These are phyloP conservation scores for Abscondita cerata DNA, from an alignment of 2,888 invertebrate genomes.

Conservation along the genomic window DNA sequence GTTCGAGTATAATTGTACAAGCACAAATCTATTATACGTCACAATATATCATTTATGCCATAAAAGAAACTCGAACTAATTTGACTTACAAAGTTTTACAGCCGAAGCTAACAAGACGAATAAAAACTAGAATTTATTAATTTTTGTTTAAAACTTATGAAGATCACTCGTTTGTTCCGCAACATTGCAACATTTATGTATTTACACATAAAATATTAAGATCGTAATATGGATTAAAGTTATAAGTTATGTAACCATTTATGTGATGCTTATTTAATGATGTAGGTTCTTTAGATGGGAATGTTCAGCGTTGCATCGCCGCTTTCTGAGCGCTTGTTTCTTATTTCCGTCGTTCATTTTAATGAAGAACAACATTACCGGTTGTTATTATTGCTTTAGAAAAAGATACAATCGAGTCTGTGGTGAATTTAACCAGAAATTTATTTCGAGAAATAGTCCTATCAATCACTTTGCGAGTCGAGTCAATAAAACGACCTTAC, in stretches of 20 bases:
- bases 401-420: conserved; percentile 13
- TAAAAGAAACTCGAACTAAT: conserved; percentile 14
- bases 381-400: conserved; percentile 15
- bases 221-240: conserved; percentile 23
- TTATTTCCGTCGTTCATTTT: conserved; percentile 8
- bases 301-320: neutral
- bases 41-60: conserved; percentile 19
- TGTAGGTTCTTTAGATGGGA: conserved; percentile 10
- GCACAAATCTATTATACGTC: conserved; percentile 30
- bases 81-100: conserved; percentile 7
- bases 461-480: conserved; percentile 47
- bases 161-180: neutral
- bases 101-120: neutral
- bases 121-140: conserved; percentile 1
- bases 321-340: neutral
- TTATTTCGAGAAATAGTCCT: conserved; percentile 47
- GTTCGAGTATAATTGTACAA: conserved; percentile 34
- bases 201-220: conserved; percentile 22
- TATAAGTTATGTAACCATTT: conserved; percentile 15
- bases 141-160: neutral
- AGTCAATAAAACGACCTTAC: conserved; percentile 40
- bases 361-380: conserved; percentile 14
- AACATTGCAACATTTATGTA: conserved; percentile 20
- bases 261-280: conserved; percentile 25
- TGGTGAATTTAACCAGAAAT: conserved; percentile 42